Conservation (phyloP, 92 coral and sea anemone species). For the Desmophyllum pertusum region DNA sequence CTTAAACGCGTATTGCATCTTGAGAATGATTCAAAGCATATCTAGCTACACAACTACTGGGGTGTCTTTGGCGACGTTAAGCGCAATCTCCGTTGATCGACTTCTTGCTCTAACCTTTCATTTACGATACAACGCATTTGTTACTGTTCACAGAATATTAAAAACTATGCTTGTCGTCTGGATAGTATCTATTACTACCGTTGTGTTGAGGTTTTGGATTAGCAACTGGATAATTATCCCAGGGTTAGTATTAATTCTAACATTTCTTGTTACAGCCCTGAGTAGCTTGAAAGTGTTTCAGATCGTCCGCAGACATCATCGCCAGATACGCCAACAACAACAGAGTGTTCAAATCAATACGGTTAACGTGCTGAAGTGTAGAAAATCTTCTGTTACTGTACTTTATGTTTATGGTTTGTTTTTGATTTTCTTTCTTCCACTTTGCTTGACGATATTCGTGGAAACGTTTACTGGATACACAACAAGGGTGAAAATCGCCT, state of each 20-base stretch:
- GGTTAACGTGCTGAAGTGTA: background rate
- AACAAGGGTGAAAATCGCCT: conserved; percentile 20
- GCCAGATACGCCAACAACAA: conserved; percentile 6
- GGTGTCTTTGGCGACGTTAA: conserved; percentile 26
- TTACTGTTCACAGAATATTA: conserved; percentile 14
- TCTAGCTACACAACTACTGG: conserved; percentile 34
- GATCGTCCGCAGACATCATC: conserved; percentile 39
- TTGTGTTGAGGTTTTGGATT: conserved; percentile 10
- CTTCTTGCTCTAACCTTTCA: conserved; percentile 42
- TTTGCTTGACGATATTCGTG: conserved; percentile 10
- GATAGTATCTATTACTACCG: background rate
- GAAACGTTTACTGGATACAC: conserved; percentile 18
- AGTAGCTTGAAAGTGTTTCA: conserved; percentile 23
- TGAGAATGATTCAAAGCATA: conserved; percentile 7
- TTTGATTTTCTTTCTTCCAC: conserved; percentile 19
- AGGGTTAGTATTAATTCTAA: background rate
- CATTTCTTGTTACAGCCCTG: conserved; percentile 4
- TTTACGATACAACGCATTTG: conserved; percentile 26
- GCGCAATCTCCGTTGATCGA: conserved; percentile 38
- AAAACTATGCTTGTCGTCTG: background rate
- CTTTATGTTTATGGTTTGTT: conserved; percentile 20
- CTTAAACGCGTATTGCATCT: background rate
- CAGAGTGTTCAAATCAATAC: background rate
- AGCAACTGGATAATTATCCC: conserved; percentile 32
- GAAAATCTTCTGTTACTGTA: conserved; percentile 27